phyloP scores from a whole-genome alignment of 1,140 invertebrate genomes.

The Macrobrachium rosenbergii region DNA sequence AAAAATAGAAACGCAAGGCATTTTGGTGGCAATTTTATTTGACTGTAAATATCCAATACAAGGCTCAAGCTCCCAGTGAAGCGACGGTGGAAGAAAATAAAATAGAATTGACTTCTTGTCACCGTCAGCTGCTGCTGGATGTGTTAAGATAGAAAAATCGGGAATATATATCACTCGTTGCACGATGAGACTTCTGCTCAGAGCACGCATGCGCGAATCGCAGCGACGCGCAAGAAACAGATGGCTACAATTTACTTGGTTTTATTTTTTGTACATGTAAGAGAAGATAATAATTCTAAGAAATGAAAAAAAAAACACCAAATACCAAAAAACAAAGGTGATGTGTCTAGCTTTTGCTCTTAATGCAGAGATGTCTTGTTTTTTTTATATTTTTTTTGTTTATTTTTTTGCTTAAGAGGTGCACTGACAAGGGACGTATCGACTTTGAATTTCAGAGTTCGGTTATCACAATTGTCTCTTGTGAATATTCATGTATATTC shows the following conservation, averaged over 20 bases:
- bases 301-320: constrained; percentile 34
- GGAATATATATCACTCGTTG: constrained; percentile 37
- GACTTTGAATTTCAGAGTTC: too few species aligned
- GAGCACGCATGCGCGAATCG: constrained; percentile 3
- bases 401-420: neutral
- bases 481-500: too few species aligned
- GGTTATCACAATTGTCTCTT: too few species aligned
- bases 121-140: too few species aligned
- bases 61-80: constrained; percentile 34
- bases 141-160: constrained; percentile 19
- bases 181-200: constrained; percentile 26
- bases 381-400: neutral
- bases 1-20: neutral
- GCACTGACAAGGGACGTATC: too few species aligned
- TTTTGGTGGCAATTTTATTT: constrained; percentile 45
- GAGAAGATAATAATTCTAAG: constrained; percentile 25
- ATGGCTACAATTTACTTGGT: constrained; percentile 9
- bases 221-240: constrained; percentile 19
- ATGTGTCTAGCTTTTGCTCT: constrained; percentile 4
- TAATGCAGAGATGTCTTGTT: constrained; percentile 9
- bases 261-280: constrained; percentile 41
- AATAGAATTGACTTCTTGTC: neutral
- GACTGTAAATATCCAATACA: constrained; percentile 41
- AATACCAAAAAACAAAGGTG: constrained; percentile 21
- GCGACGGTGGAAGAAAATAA: neutral